These are phyloP conservation scores for Charadrius vociferus DNA, from an alignment of 2,113 vertebrate species.

Conservation along the genomic window DNA sequence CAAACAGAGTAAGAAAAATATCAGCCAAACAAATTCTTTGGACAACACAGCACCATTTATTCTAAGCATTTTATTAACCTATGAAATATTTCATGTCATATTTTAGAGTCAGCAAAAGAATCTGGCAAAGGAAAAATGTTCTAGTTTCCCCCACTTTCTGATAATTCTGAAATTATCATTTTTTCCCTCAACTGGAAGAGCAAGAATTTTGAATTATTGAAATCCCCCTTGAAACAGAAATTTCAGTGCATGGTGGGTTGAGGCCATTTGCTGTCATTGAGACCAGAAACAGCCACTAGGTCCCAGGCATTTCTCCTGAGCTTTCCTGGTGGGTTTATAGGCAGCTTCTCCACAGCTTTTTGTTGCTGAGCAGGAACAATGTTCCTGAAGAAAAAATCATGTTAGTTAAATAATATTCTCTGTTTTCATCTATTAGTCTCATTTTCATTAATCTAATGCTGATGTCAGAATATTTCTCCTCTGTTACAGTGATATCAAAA, in stretches of 20 bases:
- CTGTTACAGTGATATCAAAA: not conserved
- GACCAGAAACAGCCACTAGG: not conserved
- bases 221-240: not conserved
- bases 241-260: not conserved
- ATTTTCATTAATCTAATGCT: not conserved
- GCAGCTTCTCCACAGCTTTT: not conserved
- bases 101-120: not conserved
- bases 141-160: not conserved
- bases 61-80: not conserved
- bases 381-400: not conserved
- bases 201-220: not conserved
- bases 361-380: not conserved
- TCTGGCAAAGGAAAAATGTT: not conserved
- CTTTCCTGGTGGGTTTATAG: not conserved
- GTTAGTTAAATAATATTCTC: not conserved
- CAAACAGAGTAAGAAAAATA: not conserved
- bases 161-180: not conserved
- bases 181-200: not conserved
- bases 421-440: not conserved
- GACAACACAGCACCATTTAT: not conserved
- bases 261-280: not conserved
- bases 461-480: not conserved
- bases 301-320: not conserved
- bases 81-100: not conserved
- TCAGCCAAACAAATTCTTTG: not conserved